Percentiles rank a stretch among this genome's conserved stretches.
Conservation (phyloP, 2,113 vertebrate genomes). For the Ibidorhyncha struthersii region DNA sequence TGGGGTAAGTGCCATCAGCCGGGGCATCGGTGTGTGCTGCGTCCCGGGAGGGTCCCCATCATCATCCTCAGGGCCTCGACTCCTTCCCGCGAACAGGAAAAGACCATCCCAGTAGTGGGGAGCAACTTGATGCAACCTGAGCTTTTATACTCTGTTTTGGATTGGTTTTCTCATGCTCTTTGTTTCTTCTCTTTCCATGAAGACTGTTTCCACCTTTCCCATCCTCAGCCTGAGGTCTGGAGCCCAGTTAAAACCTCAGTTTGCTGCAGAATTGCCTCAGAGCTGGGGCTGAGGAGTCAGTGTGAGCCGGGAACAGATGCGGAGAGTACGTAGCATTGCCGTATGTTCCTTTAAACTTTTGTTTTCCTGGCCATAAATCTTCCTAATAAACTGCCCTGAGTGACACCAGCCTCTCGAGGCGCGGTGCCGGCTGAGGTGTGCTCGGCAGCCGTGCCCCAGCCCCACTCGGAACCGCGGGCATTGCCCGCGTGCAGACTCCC, state of each 20-base stretch:
- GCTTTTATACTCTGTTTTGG: neutral
- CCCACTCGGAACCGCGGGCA: rapidly evolving
- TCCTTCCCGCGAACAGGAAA: neutral
- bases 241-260: neutral
- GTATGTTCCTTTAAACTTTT: slow-evolving; percentile 50
- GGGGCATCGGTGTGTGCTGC: neutral
- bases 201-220: neutral
- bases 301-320: slow-evolving; percentile 53
- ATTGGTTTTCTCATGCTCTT: neutral
- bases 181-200: slow-evolving; percentile 32
- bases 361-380: slow-evolving; percentile 22
- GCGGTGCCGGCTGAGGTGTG: neutral
- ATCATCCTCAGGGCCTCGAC: neutral
- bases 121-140: neutral
- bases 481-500: rapidly evolving
- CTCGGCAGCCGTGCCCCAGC: neutral
- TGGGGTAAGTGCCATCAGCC: rapidly evolving
- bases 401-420: neutral
- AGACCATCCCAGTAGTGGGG: neutral
- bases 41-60: neutral
- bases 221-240: neutral
- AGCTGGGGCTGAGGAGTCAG: slow-evolving; percentile 17
- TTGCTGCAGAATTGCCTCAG: slow-evolving; percentile 53
- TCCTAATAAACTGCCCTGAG: slow-evolving; percentile 6
- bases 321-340: slow-evolving; percentile 7